Percentiles rank a stretch among this genome's conserved stretches.
These are phyloP conservation scores for Drosophila kanapiae DNA, from an alignment of 1,140 invertebrate species.

Conservation along the genomic window DNA sequence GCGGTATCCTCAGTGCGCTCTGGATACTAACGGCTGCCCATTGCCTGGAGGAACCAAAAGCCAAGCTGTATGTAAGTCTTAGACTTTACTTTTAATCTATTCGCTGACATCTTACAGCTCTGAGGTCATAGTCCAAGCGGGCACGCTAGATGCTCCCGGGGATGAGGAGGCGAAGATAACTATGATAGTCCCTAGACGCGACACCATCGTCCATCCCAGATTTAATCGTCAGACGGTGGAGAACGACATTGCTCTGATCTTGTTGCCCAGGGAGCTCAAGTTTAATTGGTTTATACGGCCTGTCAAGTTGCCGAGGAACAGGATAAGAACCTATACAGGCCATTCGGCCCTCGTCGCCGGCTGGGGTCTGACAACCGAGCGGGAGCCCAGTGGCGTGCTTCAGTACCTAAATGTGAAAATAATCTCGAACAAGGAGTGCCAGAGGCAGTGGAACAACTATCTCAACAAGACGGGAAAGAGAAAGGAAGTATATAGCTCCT, in stretches of 20 bases:
- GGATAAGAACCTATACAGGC: not conserved
- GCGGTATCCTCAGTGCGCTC: conserved; percentile 39
- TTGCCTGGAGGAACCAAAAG: conserved; percentile 38
- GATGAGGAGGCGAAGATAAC: not conserved
- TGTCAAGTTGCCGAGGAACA: conserved; percentile 34
- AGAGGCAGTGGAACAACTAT: conserved; percentile 44
- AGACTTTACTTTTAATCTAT: too few species aligned
- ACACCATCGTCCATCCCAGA: conserved; percentile 33
- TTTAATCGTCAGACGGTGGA: conserved; percentile 30
- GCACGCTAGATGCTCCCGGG: not conserved
- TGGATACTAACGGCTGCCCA: conserved; percentile 68
- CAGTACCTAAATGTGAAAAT: conserved; percentile 43
- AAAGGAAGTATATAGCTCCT: conserved; percentile 33
- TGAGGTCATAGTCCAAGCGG: conserved; percentile 30
- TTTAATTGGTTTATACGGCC: conserved; percentile 14
- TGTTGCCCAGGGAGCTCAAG: conserved; percentile 23
- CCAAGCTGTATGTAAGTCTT: conserved; percentile 32
- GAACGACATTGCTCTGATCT: conserved; percentile 54
- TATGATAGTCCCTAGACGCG: conserved; percentile 3
- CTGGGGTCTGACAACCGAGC: conserved; percentile 47
- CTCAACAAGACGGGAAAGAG: conserved; percentile 3
- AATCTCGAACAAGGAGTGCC: conserved; percentile 49
- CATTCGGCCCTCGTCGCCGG: conserved; percentile 32
- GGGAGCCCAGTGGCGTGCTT: conserved; percentile 5
- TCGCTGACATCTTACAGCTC: conserved; percentile 6